These are phyloP conservation scores for Notothenia coriiceps DNA, from an alignment of 2,113 vertebrate genomes.

Conservation along the genomic window DNA sequence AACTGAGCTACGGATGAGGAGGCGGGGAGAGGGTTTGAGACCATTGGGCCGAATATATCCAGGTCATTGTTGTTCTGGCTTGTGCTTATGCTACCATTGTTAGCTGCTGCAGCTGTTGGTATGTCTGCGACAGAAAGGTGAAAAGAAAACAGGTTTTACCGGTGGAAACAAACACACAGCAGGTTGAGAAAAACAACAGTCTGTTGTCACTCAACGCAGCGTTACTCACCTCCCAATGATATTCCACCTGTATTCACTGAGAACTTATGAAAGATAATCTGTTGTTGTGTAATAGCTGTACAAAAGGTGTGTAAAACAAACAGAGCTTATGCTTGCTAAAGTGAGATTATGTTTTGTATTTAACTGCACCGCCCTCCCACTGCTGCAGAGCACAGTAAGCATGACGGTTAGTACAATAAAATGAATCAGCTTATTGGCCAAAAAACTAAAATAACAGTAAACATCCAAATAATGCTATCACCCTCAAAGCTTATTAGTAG, in stretches of 20 bases:
- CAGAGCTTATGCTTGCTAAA: neutral
- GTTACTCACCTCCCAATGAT: neutral
- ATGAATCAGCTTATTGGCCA: constrained; percentile 34
- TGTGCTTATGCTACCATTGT: constrained; percentile 85
- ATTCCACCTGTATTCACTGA: neutral
- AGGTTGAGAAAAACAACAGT: neutral
- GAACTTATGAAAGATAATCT: neutral
- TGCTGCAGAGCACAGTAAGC: constrained; percentile 7
- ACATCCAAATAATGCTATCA: constrained; percentile 23
- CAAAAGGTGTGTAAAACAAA: constrained; percentile 14
- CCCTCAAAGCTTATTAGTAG: constrained; percentile 6
- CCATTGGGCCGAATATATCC: constrained; percentile 99
- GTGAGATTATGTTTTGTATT: constrained; percentile 3
- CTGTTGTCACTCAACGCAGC: neutral
- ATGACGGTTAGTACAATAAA: constrained; percentile 14
- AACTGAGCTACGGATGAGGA: constrained; percentile 80
- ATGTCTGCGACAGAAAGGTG: constrained; percentile 88
- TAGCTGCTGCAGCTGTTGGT: constrained; percentile 85
- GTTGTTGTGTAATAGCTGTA: neutral
- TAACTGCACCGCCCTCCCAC: constrained; percentile 23
- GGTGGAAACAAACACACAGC: neutral
- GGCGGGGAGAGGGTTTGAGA: constrained; percentile 95
- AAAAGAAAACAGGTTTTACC: constrained; percentile 51
- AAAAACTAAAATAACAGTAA: constrained; percentile 41
- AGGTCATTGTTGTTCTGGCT: constrained; percentile 91